Percentiles rank a stretch among this genome's conserved stretches.
Conservation (phyloP, 2,888 invertebrate species). For the Calameuta idolon region DNA sequence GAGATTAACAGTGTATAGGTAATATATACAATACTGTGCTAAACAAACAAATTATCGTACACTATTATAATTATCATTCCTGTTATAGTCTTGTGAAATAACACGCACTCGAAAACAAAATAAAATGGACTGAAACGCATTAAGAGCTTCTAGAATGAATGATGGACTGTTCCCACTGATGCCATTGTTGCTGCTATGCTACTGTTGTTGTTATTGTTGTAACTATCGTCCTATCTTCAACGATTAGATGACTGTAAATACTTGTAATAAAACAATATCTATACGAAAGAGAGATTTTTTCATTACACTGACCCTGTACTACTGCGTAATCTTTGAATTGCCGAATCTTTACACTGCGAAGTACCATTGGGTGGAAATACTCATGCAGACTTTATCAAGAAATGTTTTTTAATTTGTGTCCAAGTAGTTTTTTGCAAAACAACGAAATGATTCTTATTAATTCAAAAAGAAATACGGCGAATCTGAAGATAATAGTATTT, state of each 20-base stretch:
- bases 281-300: not conserved
- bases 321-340: not conserved
- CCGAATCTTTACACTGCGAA: not conserved
- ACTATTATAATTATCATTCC: not conserved
- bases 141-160: not conserved
- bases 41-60: not conserved
- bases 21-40: not conserved
- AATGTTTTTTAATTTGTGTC: not conserved
- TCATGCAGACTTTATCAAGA: not conserved
- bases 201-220: not conserved
- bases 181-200: not conserved
- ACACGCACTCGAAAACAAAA: not conserved
- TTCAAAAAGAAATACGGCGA: not conserved
- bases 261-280: not conserved
- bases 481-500: not conserved
- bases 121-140: not conserved
- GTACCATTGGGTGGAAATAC: not conserved
- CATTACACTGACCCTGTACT: not conserved
- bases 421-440: not conserved
- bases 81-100: not conserved
- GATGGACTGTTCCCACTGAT: not conserved
- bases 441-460: not conserved
- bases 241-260: not conserved
- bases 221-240: not conserved
- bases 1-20: not conserved